phyloP scores from a whole-genome alignment of 2,888 invertebrate genomes.

The Campaea margaritaria region DNA sequence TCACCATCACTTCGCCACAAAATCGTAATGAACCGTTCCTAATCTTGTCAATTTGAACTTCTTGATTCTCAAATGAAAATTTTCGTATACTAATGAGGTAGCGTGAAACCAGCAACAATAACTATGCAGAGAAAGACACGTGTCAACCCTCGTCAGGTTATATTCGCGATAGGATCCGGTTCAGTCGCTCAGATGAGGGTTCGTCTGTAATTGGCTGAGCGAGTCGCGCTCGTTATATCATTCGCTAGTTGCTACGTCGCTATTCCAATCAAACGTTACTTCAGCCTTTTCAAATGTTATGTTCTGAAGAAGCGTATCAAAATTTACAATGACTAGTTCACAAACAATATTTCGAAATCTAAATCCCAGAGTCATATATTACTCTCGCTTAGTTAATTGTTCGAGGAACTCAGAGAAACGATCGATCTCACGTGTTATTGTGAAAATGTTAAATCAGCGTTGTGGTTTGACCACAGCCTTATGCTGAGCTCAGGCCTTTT shows the following conservation, averaged over 20 bases:
- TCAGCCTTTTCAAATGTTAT: not conserved
- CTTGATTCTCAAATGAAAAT: constrained; percentile 7
- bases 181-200: constrained; percentile 39
- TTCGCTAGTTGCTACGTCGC: constrained; percentile 8
- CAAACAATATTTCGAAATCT: too few species aligned
- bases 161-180: constrained; percentile 45
- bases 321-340: too few species aligned
- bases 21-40: too few species aligned
- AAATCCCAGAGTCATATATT: too few species aligned
- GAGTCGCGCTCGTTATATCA: constrained; percentile 24
- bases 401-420: too few species aligned
- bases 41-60: not conserved
- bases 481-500: too few species aligned
- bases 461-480: too few species aligned
- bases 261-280: constrained; percentile 1
- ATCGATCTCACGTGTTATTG: too few species aligned
- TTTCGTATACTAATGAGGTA: constrained; percentile 33
- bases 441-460: too few species aligned
- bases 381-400: too few species aligned
- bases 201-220: constrained; percentile 40
- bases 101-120: constrained; percentile 52
- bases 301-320: not conserved
- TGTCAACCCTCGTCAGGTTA: constrained; percentile 67
- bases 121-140: constrained; percentile 58
- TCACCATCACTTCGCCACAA: too few species aligned